These are phyloP conservation scores for Python bivittatus DNA, from an alignment of 2,113 vertebrate species.

Conservation along the genomic window DNA sequence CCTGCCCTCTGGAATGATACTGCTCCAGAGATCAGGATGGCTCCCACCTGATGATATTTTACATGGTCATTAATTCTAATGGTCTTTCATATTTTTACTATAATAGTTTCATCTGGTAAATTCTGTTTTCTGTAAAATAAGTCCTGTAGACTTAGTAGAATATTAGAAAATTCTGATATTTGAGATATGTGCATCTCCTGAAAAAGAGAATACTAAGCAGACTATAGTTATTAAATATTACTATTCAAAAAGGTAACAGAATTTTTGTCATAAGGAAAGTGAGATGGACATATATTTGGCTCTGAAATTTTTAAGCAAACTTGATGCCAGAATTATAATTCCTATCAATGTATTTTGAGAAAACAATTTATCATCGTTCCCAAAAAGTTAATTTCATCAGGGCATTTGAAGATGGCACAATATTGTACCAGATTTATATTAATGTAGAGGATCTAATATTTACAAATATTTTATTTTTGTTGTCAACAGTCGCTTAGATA, in stretches of 20 bases:
- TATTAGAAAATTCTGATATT: background rate
- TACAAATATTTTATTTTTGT: background rate
- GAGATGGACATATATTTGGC: conserved; percentile 29
- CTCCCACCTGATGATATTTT: conserved; percentile 21
- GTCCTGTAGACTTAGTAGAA: conserved; percentile 63
- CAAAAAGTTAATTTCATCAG: background rate
- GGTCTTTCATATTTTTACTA: conserved; percentile 63
- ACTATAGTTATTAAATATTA: background rate
- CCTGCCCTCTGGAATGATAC: background rate
- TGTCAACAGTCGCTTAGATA: background rate
- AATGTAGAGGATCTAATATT: background rate
- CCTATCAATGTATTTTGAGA: background rate
- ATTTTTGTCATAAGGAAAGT: background rate
- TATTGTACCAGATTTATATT: background rate
- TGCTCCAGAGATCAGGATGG: background rate
- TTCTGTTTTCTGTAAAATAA: conserved; percentile 65
- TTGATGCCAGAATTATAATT: background rate
- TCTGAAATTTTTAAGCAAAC: background rate
- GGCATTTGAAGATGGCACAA: background rate
- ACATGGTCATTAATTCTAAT: conserved; percentile 65
- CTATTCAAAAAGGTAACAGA: background rate
- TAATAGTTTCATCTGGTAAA: conserved; percentile 65
- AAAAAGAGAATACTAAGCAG: background rate
- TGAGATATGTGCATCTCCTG: background rate
- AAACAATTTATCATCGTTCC: background rate